Percentiles rank a stretch among this genome's conserved stretches.
phyloP scores from a whole-genome alignment of 2,888 invertebrate species.

The Hyles lineata region DNA sequence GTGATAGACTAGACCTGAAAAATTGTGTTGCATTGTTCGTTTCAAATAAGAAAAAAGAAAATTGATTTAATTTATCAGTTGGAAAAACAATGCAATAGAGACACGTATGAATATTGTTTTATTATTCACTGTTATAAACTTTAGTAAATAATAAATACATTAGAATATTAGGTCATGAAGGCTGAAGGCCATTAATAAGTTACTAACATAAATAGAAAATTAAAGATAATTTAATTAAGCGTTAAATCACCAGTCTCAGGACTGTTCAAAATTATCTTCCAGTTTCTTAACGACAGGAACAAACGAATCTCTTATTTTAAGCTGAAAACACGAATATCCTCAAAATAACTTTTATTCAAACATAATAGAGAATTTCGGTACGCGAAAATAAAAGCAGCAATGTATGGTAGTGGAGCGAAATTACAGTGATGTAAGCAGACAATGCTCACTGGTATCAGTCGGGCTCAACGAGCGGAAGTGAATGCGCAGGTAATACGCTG shows the following conservation, averaged over 20 bases:
- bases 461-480: conserved; percentile 55
- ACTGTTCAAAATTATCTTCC: neutral
- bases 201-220: too few relatives aligned
- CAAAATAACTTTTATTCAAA: conserved; percentile 5
- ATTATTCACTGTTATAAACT: too few relatives aligned
- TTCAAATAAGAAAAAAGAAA: too few relatives aligned
- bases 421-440: conserved; percentile 31
- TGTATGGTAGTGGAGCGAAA: conserved; percentile 35
- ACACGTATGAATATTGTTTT: too few relatives aligned
- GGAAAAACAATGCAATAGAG: too few relatives aligned
- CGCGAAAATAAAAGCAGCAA: conserved; percentile 36
- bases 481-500: conserved; percentile 53
- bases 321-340: neutral
- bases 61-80: too few relatives aligned
- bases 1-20: neutral
- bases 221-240: too few relatives aligned
- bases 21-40: neutral
- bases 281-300: neutral
- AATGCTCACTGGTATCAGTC: conserved; percentile 47
- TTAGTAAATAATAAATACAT: too few relatives aligned
- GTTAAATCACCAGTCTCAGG: neutral
- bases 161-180: too few relatives aligned
- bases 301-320: neutral
- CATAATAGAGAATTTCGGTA: conserved; percentile 15
- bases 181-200: too few relatives aligned